phyloP scores from a whole-genome alignment of 2,888 invertebrate genomes.

The Tupiocoris notatus region DNA sequence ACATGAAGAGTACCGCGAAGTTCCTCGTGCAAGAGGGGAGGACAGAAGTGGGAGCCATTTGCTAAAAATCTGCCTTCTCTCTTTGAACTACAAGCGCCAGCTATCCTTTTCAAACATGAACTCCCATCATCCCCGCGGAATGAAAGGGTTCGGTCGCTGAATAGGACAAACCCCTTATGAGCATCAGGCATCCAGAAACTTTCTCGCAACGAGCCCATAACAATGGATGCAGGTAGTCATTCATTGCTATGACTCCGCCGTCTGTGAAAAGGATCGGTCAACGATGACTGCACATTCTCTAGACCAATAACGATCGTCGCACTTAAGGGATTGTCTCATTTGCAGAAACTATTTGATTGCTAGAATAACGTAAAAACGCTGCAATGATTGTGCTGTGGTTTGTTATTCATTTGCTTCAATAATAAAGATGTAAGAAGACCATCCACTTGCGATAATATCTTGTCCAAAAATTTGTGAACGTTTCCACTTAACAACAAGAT shows the following conservation, averaged over 20 bases:
- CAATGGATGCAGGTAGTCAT: slow-evolving; percentile 13
- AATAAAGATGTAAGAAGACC: no score
- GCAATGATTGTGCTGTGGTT: no score
- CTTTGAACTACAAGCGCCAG: slow-evolving; percentile 17
- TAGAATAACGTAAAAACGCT: no score
- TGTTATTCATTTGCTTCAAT: no score
- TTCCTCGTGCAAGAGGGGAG: not conserved
- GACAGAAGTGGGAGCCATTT: slow-evolving; percentile 9
- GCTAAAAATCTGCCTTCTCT: slow-evolving; percentile 28
- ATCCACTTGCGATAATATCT: no score
- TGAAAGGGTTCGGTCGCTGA: not conserved
- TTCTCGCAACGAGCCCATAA: slow-evolving; percentile 10
- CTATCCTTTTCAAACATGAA: not conserved
- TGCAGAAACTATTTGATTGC: not conserved
- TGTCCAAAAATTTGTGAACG: no score
- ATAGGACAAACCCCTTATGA: not conserved
- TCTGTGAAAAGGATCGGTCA: not conserved
- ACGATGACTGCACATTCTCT: no score
- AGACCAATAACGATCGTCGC: not conserved
- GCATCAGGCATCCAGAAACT: not conserved
- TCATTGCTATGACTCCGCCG: slow-evolving; percentile 12
- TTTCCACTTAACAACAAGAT: no score
- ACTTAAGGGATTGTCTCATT: not conserved
- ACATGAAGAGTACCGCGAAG: not conserved
- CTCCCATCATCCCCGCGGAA: not conserved